Conservation (phyloP, 2,113 vertebrate species). For the Psilopsiagon aurifrons region DNA sequence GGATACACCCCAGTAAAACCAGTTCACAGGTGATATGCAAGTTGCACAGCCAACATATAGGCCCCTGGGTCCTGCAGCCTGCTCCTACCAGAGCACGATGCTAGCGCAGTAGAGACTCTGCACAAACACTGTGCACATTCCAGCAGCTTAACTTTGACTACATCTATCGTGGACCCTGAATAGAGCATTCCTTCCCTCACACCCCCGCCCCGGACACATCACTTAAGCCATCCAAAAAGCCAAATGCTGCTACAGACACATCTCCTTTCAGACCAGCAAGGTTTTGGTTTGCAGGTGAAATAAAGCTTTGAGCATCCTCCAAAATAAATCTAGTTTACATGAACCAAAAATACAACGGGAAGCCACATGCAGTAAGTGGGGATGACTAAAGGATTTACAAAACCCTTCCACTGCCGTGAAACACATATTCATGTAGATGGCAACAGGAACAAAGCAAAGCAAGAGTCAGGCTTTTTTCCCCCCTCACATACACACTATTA, state of each 20-base stretch:
- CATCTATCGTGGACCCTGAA: fast-evolving
- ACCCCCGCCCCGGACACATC: fast-evolving
- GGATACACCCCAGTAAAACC: fast-evolving
- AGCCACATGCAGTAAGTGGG: fast-evolving
- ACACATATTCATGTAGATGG: neutral
- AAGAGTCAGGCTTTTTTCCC: neutral
- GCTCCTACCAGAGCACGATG: neutral
- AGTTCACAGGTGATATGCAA: fast-evolving
- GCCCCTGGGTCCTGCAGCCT: neutral
- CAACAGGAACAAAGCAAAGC: neutral
- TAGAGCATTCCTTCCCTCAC: neutral
- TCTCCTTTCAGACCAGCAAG: neutral
- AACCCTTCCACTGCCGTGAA: neutral
- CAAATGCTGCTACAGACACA: neutral
- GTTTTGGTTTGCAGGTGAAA: neutral
- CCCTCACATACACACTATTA: fast-evolving
- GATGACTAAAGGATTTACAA: neutral
- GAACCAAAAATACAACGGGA: neutral
- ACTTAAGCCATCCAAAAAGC: neutral
- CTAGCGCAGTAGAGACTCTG: neutral
- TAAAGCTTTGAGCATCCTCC: neutral
- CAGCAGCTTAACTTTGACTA: neutral
- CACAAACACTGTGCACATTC: fast-evolving
- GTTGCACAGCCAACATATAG: neutral
- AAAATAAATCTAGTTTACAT: neutral